These are phyloP conservation scores for Empis stercorea DNA, from an alignment of 2,888 invertebrate genomes.

Conservation along the genomic window DNA sequence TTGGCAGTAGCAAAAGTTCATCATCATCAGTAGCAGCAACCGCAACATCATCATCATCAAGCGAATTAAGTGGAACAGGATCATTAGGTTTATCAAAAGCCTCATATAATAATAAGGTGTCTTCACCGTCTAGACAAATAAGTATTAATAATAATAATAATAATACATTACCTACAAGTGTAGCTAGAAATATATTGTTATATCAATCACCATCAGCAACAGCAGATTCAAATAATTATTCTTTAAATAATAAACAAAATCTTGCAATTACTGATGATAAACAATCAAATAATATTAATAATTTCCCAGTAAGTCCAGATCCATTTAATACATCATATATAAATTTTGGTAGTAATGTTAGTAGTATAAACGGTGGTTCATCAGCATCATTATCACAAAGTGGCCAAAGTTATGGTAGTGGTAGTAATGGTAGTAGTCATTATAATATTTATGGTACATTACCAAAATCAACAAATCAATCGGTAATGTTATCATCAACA, in stretches of 20 bases:
- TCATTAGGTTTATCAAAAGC: conserved; percentile 8
- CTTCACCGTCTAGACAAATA: conserved; percentile 27
- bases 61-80: conserved; percentile 14
- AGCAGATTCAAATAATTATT: conserved; percentile 22
- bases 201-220: conserved; percentile 15
- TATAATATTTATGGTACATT: conserved; percentile 34
- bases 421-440: conserved; percentile 21
- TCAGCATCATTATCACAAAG: background rate
- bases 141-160: conserved; percentile 15
- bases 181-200: conserved; percentile 18
- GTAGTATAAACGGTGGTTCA: background rate
- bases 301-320: conserved; percentile 20
- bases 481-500: conserved; percentile 18
- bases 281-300: conserved; percentile 1
- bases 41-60: conserved; percentile 13
- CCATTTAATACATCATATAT: conserved; percentile 10
- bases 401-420: conserved; percentile 10
- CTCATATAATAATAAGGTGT: conserved; percentile 16
- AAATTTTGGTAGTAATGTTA: conserved; percentile 1
- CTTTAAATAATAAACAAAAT: conserved; percentile 27
- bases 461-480: conserved; percentile 25
- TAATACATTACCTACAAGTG: conserved; percentile 18
- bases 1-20: conserved; percentile 5
- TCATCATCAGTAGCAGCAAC: conserved; percentile 9
- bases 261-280: conserved; percentile 4